A percentile compares a stretch with the other conserved stretches of the same genome.
phyloP scores from a whole-genome alignment of 1,140 invertebrate species.

The Eciton burchellii region DNA sequence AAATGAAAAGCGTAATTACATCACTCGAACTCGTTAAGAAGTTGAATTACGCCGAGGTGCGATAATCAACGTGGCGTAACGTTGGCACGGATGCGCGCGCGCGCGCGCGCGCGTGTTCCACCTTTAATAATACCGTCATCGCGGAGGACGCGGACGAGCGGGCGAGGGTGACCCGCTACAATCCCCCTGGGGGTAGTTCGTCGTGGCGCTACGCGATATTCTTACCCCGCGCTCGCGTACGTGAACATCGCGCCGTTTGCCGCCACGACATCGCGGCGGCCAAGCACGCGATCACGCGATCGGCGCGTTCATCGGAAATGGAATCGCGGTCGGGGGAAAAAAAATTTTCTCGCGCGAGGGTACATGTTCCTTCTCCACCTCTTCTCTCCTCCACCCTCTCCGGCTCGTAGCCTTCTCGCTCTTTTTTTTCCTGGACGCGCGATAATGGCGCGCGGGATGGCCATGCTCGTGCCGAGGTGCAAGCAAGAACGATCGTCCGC shows the following conservation, averaged over 20 bases:
- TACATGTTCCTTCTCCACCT: slow-evolving; percentile 5
- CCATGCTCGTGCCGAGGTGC: not conserved
- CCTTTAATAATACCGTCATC: slow-evolving; percentile 54
- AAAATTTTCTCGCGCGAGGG: slow-evolving; percentile 46
- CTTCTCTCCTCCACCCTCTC: no score
- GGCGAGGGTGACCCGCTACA: slow-evolving; percentile 27
- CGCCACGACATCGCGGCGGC: slow-evolving; percentile 56
- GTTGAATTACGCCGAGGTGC: slow-evolving; percentile 43
- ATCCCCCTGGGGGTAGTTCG: slow-evolving; percentile 44
- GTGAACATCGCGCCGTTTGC: slow-evolving; percentile 49
- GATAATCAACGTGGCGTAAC: slow-evolving; percentile 66
- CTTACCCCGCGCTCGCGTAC: slow-evolving; percentile 42
- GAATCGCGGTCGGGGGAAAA: slow-evolving; percentile 73
- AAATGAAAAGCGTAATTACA: not conserved
- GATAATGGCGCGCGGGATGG: slow-evolving; percentile 1
- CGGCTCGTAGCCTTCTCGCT: not conserved
- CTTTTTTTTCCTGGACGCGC: slow-evolving; percentile 17
- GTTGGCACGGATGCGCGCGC: not conserved
- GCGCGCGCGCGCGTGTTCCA: not conserved
- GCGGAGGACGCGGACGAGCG: slow-evolving; percentile 42
- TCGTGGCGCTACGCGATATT: slow-evolving; percentile 52
- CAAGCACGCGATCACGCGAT: slow-evolving; percentile 75
- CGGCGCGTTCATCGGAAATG: slow-evolving; percentile 71
- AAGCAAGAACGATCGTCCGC: not conserved
- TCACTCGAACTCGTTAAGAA: slow-evolving; percentile 63